These are phyloP conservation scores for Lordiphosa mommai DNA, from an alignment of 1,140 invertebrate genomes.

Conservation along the genomic window DNA sequence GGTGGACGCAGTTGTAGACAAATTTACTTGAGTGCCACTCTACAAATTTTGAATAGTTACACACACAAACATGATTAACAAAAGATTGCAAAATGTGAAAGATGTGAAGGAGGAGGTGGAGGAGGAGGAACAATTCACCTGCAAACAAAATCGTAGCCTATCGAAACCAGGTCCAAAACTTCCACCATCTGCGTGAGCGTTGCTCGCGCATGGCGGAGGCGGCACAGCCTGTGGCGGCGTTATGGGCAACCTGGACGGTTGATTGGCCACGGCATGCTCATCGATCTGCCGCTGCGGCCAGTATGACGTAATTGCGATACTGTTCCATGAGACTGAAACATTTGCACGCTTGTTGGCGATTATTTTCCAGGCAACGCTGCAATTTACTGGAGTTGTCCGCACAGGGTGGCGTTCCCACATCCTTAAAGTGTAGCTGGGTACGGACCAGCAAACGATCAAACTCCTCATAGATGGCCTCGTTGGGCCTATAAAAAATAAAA, in stretches of 20 bases:
- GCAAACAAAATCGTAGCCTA: constrained; percentile 3
- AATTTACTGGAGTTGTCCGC: constrained; percentile 17
- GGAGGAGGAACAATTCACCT: background rate
- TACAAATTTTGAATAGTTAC: constrained; percentile 7
- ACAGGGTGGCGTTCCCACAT: constrained; percentile 23
- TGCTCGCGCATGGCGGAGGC: background rate
- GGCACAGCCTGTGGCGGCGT: constrained; percentile 10
- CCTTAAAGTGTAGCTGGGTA: constrained; percentile 14
- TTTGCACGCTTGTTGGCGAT: constrained; percentile 21
- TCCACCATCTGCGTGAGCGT: constrained; percentile 21
- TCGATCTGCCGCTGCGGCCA: constrained; percentile 41
- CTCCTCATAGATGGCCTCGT: constrained; percentile 35
- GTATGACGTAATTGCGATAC: constrained; percentile 31
- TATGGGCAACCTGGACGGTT: background rate
- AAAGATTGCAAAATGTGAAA: background rate
- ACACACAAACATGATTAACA: background rate
- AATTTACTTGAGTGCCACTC: background rate
- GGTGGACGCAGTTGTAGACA: background rate
- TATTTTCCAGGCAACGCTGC: constrained; percentile 23
- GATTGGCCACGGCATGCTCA: constrained; percentile 1
- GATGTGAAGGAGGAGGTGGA: background rate
- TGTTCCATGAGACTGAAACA: constrained; percentile 50
- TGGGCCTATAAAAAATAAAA: background rate
- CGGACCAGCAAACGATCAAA: constrained; percentile 39
- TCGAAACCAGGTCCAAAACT: constrained; percentile 50